Evolutionary conservation across 2,113 vertebrate genomes (phyloP), one percentile per base, ranked within the genome.

Genomic region (Dinomys branickii): DNA sequence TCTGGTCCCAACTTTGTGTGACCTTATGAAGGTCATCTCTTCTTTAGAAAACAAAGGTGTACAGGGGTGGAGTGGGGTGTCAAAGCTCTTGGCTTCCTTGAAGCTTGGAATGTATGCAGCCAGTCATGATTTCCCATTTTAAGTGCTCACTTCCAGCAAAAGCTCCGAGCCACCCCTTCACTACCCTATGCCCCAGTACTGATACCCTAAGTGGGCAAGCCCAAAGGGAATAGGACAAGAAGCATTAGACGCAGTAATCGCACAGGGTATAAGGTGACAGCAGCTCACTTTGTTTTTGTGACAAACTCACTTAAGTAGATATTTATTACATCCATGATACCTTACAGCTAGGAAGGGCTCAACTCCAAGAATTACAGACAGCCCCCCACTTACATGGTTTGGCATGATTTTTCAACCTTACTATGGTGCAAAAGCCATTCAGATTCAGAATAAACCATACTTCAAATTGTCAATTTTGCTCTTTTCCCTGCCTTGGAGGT

Each of bases 1-100:
- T 86, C 50, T 4, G 22, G n/a, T 59, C 73, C 78, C 65, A 38
- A 44, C 59, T 58, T 56, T 0, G 0, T n/a, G 16, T 56, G 54
- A 92, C 78, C 82, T 95, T 65, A 63, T 41, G 26, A 71, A 88
- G 78, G 69, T 88, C 82, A 58, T 87, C 35, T 54, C 65, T 87
- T 82, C 80, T 93, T 35, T 54, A 75, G 91, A 88, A 90, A 84
- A 69, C 50, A n/a, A 73, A 96, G 69, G 52, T 5, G 17, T 17
- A 0, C 9, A 9, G 33, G 35, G 35, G 10, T 4, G 4, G 41
- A 26, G 2, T 7, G 0, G 17, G 19, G 50, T 41, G 35, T 69
- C 24, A n/a, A 47, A 50, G 26, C 33, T 41, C 75, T 58, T 65
- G 71, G 81, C 12, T 85, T 85, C 61, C 67, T 44, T 52, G 44